Percentiles rank a stretch among this genome's conserved stretches.
phyloP scores from a whole-genome alignment of 35 echinoderm and acorn worm genomes.

The Apostichopus californicus region DNA sequence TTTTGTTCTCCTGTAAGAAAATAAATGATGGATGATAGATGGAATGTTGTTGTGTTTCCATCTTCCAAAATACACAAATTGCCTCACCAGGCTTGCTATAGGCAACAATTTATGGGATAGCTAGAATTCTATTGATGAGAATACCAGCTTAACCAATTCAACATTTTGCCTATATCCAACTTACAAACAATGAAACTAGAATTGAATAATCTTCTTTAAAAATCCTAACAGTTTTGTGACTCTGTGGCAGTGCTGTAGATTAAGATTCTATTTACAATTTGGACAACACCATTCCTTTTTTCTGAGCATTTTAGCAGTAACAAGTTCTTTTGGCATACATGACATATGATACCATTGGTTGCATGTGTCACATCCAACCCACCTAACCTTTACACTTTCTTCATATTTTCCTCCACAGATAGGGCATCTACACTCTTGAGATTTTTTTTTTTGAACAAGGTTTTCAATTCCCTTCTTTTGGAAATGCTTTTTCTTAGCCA shows the following conservation, averaged over 20 bases:
- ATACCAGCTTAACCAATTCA: not conserved
- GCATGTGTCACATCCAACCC: slow-evolving; percentile 50
- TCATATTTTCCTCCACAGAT: slow-evolving; percentile 41
- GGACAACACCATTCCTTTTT: not conserved
- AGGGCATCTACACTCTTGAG: slow-evolving; percentile 34
- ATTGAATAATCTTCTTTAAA: too few species aligned
- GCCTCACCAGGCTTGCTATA: too few species aligned
- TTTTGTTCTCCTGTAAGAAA: too few species aligned
- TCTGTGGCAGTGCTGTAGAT: too few species aligned
- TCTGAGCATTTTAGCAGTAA: slow-evolving; percentile 10
- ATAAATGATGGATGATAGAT: too few species aligned
- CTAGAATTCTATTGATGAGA: too few species aligned
- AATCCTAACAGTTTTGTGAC: too few species aligned
- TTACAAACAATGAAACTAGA: too few species aligned
- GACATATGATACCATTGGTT: slow-evolving; percentile 21
- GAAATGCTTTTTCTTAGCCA: not conserved
- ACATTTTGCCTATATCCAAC: too few species aligned
- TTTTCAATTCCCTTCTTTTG: not conserved
- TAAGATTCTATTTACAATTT: not conserved
- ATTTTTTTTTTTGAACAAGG: not conserved
- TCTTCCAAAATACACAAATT: too few species aligned
- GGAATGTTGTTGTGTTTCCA: too few species aligned
- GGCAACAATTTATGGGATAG: too few species aligned
- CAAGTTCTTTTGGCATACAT: slow-evolving; percentile 34
- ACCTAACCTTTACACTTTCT: slow-evolving; percentile 26